A percentile compares a stretch with the other conserved stretches of the same genome.
Conservation (phyloP, 2,113 vertebrate genomes). For the Tichodroma muraria region DNA sequence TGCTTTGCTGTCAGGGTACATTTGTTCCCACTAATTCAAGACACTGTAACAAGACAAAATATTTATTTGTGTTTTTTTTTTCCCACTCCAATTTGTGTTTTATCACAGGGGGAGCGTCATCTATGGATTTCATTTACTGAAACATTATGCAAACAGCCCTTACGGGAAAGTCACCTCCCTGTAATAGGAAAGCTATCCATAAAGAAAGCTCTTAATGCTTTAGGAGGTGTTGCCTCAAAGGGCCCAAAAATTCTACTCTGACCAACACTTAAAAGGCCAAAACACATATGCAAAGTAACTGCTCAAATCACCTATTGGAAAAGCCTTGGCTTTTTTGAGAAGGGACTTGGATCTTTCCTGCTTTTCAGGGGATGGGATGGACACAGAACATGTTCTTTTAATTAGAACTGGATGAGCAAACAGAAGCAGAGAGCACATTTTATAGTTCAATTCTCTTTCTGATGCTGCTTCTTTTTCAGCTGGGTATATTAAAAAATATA, state of each 20-base stretch:
- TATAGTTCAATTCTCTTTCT: neutral
- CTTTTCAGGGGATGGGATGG: neutral
- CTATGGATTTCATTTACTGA: slow-evolving; percentile 2
- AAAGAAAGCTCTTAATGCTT: neutral
- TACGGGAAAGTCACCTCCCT: slow-evolving; percentile 10
- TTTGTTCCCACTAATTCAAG: slow-evolving; percentile 39
- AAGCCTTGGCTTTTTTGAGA: neutral
- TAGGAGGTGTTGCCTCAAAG: neutral
- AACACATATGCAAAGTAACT: neutral
- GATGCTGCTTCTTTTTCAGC: neutral
- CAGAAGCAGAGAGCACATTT: neutral
- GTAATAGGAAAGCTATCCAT: neutral
- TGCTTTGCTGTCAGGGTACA: slow-evolving; percentile 21
- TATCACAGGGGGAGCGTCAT: slow-evolving; percentile 1
- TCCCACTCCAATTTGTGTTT: slow-evolving; percentile 10
- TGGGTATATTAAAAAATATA: neutral
- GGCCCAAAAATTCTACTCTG: neutral
- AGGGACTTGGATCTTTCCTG: neutral
- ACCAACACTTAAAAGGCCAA: neutral
- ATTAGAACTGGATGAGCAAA: neutral
- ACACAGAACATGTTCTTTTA: neutral
- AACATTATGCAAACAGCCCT: slow-evolving; percentile 24
- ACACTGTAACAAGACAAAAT: slow-evolving; percentile 29
- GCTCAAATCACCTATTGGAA: neutral
- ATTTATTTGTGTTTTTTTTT: neutral